These are phyloP conservation scores for Podarcis lilfordi DNA, from an alignment of 2,797 vertebrate genomes.

Conservation along the genomic window DNA sequence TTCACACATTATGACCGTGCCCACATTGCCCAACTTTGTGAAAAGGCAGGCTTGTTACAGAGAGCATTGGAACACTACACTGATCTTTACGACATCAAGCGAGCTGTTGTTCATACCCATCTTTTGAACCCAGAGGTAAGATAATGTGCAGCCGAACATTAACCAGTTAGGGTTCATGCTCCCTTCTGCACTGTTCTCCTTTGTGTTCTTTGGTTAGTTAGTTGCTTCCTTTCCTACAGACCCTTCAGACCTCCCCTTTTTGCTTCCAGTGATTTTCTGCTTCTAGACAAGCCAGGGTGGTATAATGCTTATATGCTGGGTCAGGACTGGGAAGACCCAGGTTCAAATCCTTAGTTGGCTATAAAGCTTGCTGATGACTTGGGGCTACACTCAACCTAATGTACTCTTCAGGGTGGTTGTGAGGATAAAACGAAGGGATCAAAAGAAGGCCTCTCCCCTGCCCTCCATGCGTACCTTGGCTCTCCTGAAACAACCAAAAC, in stretches of 20 bases:
- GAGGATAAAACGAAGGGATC: not conserved
- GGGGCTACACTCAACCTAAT: too few relatives aligned
- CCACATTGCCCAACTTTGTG: slow-evolving; percentile 92
- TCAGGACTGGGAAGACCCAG: too few relatives aligned
- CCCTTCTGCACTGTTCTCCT: too few relatives aligned
- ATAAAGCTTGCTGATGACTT: not conserved
- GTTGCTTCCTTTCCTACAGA: not conserved
- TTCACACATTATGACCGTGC: slow-evolving; percentile 92
- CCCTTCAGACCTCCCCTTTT: not conserved
- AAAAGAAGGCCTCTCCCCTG: not conserved
- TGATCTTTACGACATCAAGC: slow-evolving; percentile 90
- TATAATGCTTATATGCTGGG: not conserved
- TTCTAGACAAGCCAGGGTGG: not conserved
- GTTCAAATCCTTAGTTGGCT: not conserved
- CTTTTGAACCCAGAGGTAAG: slow-evolving; percentile 92
- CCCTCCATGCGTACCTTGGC: not conserved
- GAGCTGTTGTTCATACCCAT: slow-evolving; percentile 89
- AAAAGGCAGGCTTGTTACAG: slow-evolving; percentile 93
- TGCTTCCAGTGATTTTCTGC: not conserved
- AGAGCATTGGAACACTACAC: slow-evolving; percentile 91
- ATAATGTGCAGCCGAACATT: not conserved
- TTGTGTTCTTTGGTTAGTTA: too few relatives aligned
- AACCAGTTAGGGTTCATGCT: not conserved
- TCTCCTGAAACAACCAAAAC: not conserved
- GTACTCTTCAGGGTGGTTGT: too few relatives aligned